Conservation (phyloP, 2,113 vertebrate species). For the Odontophorus gujanensis region DNA sequence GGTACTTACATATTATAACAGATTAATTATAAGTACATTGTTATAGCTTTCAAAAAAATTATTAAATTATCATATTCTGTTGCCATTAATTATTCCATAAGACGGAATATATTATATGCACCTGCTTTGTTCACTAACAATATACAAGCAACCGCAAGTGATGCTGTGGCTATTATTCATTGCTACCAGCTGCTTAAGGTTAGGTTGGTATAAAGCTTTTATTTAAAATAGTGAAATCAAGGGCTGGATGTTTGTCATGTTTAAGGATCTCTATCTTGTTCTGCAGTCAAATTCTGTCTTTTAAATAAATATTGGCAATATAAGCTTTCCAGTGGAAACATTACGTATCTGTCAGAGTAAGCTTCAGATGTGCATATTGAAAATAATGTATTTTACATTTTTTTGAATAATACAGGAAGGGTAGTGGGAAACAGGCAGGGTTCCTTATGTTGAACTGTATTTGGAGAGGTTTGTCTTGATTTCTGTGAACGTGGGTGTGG, state of each 20-base stretch:
- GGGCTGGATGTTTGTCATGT: not conserved
- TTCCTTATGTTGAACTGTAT: not conserved
- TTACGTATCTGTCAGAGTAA: not conserved
- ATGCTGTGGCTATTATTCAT: not conserved
- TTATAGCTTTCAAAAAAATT: slow-evolving; percentile 32
- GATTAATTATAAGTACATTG: slow-evolving; percentile 50
- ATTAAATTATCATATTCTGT: slow-evolving; percentile 26
- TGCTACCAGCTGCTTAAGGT: not conserved
- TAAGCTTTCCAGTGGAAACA: not conserved
- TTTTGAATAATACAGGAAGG: not conserved
- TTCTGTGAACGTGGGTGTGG: not conserved
- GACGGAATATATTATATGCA: slow-evolving; percentile 10
- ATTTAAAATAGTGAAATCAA: not conserved
- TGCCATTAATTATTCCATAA: slow-evolving; percentile 2
- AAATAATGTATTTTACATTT: not conserved
- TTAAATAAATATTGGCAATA: not conserved
- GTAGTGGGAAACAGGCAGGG: not conserved
- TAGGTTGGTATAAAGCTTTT: not conserved
- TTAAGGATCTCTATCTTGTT: not conserved
- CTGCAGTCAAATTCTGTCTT: not conserved
- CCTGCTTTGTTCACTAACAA: slow-evolving; percentile 3
- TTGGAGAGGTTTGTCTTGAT: not conserved
- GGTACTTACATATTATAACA: not conserved
- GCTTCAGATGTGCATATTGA: not conserved
- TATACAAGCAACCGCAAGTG: not conserved